These are phyloP conservation scores for Aplodontia rufa DNA, from an alignment of 2,113 vertebrate species.

Conservation along the genomic window DNA sequence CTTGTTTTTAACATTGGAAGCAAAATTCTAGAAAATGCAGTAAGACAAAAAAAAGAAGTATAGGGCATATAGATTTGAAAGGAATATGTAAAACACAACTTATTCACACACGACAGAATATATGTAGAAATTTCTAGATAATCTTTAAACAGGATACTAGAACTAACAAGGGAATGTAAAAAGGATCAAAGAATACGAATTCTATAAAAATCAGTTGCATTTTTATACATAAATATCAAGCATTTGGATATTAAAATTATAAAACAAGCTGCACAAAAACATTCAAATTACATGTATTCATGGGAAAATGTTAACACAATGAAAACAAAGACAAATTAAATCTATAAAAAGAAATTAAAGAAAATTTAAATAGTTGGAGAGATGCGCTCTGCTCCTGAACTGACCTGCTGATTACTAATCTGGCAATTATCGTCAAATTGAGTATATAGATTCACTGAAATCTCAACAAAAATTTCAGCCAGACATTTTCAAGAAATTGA, in stretches of 20 bases:
- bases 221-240: background rate
- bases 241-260: background rate
- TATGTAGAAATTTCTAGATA: background rate
- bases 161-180: background rate
- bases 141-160: background rate
- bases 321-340: background rate
- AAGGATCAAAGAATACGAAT: background rate
- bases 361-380: too few relatives aligned
- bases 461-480: background rate
- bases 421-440: background rate
- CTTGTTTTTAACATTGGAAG: background rate
- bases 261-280: background rate
- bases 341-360: too few relatives aligned
- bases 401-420: background rate
- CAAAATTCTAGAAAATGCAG: background rate
- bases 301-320: background rate
- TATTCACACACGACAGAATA: background rate
- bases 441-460: background rate
- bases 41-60: background rate
- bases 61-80: background rate
- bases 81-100: background rate
- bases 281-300: background rate
- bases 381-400: background rate
- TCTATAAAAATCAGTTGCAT: background rate
- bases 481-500: background rate